Conservation (phyloP, 2,113 vertebrate species). For the Otus sunia region DNA sequence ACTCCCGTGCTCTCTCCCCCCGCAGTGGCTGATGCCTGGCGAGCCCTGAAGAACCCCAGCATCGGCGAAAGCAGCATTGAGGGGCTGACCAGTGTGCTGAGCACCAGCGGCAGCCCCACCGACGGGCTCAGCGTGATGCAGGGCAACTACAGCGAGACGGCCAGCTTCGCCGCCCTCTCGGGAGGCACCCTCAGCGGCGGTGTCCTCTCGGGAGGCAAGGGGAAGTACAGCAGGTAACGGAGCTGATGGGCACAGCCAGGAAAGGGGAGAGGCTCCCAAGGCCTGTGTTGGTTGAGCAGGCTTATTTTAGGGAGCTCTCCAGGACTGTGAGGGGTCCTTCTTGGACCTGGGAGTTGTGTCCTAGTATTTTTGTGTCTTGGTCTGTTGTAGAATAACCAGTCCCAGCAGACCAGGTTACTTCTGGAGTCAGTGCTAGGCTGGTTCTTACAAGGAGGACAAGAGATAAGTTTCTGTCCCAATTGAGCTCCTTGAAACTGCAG, state of each 20-base stretch:
- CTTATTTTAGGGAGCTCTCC: not conserved
- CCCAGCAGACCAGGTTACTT: not conserved
- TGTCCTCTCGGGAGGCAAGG: conserved; percentile 76
- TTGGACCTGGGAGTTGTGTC: too few relatives aligned
- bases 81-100: conserved; percentile 90
- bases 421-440: not conserved
- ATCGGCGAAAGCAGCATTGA: conserved; percentile 96
- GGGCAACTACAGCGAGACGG: conserved; percentile 87
- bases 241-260: not conserved
- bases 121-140: conserved; percentile 85
- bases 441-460: not conserved
- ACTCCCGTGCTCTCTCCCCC: not conserved
- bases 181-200: conserved; percentile 88
- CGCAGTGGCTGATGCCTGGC: conserved; percentile 95
- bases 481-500: not conserved
- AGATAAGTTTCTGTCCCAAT: not conserved
- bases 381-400: not conserved
- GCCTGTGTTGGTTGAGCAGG: not conserved
- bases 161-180: conserved; percentile 91
- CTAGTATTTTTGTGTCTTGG: not conserved
- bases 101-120: conserved; percentile 93
- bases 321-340: not conserved
- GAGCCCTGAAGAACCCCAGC: conserved; percentile 96
- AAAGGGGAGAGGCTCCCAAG: not conserved
- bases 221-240: conserved; percentile 92